Base-by-base conservation (phyloP, 2,113 vertebrate genomes). In the Catharus minimus region DNA sequence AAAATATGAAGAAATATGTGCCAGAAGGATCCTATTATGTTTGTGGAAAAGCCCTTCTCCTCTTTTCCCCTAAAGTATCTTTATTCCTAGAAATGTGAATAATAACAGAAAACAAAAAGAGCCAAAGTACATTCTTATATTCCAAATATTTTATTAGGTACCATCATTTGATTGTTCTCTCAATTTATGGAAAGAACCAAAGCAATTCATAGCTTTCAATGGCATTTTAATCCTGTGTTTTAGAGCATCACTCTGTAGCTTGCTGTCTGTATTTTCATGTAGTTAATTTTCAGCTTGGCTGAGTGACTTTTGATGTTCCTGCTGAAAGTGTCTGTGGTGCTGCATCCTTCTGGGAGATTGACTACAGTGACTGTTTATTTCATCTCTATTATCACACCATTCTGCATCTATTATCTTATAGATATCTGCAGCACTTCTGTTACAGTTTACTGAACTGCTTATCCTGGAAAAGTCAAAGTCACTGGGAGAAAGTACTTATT, bases 401-500 rank as follows among this genome's bases (percentile, higher is more conserved):
- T 86, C 82, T 82, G 52, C 23, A 46, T 28, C 49, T 21, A 87
- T 61, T 49, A 56, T 67, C 27, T 88, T 58, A 50, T 4, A 90
- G 55, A 64, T 58, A 74, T 32, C 24, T 79, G 30, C 36, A 93
- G 49, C 36, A 28, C 36, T 91, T 60, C 80, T 62, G 52, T 52
- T 89, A 52, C 68, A 91, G 56, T 53, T 90, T 94, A 82, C 17
- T 84, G 81, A 93, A 62, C 77, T 15, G 44, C 32, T 86, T 72
- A 84, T 64, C 56, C 71, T 77, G 28, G 84, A 76, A 93, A 91
- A 90, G 58, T 44, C 78, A 60, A 58, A 86, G 62, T 89, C 82
- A 90, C n/a, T 9, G 43, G 7, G 65, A 74, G 57, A 85, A 95
- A 87, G 38, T 72, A 52, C 86, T 95, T 93, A 90, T 43, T 95